phyloP scores from a whole-genome alignment of 2,113 vertebrate species.

The Seriola dumerili region DNA sequence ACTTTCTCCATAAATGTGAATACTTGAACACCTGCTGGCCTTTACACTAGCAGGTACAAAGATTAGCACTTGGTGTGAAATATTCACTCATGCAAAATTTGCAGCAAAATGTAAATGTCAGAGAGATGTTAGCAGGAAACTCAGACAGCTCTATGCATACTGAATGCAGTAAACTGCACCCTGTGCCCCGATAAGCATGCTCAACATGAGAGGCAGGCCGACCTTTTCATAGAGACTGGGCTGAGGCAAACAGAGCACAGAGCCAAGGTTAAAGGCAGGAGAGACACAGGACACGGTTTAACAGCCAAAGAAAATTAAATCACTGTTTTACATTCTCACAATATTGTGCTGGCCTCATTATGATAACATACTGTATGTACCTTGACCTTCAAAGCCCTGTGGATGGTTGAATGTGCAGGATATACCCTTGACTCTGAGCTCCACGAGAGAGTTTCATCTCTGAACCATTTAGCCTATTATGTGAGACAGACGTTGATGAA shows the following conservation, averaged over 20 bases:
- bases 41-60: no score
- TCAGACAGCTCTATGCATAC: slow-evolving; percentile 6
- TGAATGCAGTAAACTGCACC: slow-evolving; percentile 23
- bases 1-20: background rate
- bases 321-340: slow-evolving; percentile 59
- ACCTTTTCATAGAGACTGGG: slow-evolving; percentile 35
- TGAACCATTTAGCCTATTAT: slow-evolving; percentile 30
- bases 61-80: slow-evolving; percentile 22
- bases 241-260: slow-evolving; percentile 16
- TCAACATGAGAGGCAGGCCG: slow-evolving; percentile 25
- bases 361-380: slow-evolving; percentile 36
- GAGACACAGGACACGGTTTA: slow-evolving; percentile 25
- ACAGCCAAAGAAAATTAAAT: slow-evolving; percentile 47
- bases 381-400: slow-evolving; percentile 56
- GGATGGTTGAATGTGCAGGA: slow-evolving; percentile 29
- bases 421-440: slow-evolving; percentile 35
- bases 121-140: background rate
- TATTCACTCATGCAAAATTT: slow-evolving; percentile 15
- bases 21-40: background rate
- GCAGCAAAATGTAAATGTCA: slow-evolving; percentile 21
- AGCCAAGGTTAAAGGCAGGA: slow-evolving; percentile 33
- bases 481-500: slow-evolving; percentile 33
- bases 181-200: slow-evolving; percentile 27
- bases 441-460: slow-evolving; percentile 39
- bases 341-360: slow-evolving; percentile 41